Conservation (phyloP, 2,888 invertebrate genomes). For the Lutraria lutraria region DNA sequence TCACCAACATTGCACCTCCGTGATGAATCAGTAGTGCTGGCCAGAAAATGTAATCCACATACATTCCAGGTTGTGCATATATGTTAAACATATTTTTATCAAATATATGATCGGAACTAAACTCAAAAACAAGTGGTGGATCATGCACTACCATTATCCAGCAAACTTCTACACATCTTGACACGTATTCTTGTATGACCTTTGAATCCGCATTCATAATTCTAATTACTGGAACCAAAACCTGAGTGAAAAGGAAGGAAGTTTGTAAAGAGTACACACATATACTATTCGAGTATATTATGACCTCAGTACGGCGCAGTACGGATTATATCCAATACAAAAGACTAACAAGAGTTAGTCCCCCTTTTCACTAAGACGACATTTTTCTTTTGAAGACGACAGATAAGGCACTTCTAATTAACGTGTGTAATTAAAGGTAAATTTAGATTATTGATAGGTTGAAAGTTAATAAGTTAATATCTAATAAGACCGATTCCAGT, state of each 20-base stretch:
- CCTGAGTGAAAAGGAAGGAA: not conserved
- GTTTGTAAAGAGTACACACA: not conserved
- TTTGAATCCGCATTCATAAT: not conserved
- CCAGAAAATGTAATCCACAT: not conserved
- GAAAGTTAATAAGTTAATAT: too few species aligned
- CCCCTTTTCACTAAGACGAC: too few species aligned
- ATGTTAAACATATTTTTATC: not conserved
- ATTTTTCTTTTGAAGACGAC: too few species aligned
- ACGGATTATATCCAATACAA: too few species aligned
- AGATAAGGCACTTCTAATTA: too few species aligned
- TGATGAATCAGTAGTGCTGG: not conserved
- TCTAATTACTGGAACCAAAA: not conserved
- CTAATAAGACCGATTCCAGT: too few species aligned
- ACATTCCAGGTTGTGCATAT: not conserved
- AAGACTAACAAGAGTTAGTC: too few species aligned
- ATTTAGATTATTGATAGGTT: too few species aligned
- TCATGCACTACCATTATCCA: constrained; percentile 10
- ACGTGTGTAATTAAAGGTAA: too few species aligned
- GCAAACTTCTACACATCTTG: constrained; percentile 17
- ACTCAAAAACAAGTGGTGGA: constrained; percentile 9
- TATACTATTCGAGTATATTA: too few species aligned
- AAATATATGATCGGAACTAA: not conserved
- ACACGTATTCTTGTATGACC: not conserved
- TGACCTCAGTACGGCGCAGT: too few species aligned
- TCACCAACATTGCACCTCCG: not conserved